Conservation (phyloP, 2,797 vertebrate genomes). For the Ptychobarbus kaznakovi region DNA sequence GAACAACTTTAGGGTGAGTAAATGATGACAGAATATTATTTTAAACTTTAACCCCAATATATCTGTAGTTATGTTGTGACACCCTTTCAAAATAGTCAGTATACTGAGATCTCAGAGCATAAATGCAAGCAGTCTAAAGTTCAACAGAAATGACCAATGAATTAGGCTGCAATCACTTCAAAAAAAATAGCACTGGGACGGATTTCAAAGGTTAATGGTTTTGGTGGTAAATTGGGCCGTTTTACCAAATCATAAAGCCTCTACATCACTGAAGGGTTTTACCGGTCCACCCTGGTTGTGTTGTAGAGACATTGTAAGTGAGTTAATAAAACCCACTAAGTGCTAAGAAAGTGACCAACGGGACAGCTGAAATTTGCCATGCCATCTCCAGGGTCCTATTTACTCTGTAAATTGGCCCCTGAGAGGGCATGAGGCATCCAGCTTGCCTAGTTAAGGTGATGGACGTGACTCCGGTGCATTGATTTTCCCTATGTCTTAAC, state of each 20-base stretch:
- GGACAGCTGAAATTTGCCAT: constrained; percentile 61
- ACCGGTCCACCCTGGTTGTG: constrained; percentile 46
- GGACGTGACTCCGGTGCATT: constrained; percentile 77
- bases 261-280: constrained; percentile 29
- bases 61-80: neutral
- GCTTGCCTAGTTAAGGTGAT: constrained; percentile 81
- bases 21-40: neutral
- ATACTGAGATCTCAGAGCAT: neutral
- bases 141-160: constrained; percentile 9
- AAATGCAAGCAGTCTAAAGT: neutral
- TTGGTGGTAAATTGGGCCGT: constrained; percentile 20
- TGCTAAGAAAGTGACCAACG: constrained; percentile 67
- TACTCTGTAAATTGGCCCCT: constrained; percentile 81
- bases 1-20: neutral
- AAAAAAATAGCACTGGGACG: neutral
- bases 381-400: constrained; percentile 73
- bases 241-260: constrained; percentile 22
- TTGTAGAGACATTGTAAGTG: constrained; percentile 60
- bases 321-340: constrained; percentile 73
- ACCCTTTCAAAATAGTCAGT: neutral
- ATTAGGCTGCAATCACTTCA: neutral
- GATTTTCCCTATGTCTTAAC: constrained; percentile 75
- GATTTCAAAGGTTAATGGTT: constrained; percentile 21
- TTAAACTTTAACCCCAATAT: neutral
- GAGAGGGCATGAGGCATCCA: constrained; percentile 70